These are phyloP conservation scores for Drosophila insularis DNA, from an alignment of 1,140 invertebrate species.

Conservation along the genomic window DNA sequence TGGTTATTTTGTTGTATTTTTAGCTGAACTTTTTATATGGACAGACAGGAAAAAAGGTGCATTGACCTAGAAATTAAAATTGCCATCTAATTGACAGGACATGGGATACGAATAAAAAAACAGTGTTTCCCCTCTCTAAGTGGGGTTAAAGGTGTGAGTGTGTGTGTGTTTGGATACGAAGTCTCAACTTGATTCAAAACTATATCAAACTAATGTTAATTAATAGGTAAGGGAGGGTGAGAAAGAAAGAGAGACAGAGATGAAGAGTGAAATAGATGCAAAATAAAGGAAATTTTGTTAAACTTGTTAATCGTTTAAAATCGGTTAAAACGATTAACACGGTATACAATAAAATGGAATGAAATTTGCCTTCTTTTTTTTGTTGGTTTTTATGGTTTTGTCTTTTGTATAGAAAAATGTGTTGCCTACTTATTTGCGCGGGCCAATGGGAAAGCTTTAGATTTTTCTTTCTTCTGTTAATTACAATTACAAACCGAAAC, in stretches of 20 bases:
- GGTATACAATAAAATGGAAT: too few species aligned
- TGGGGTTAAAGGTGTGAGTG: not conserved
- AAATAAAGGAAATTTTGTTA: not conserved
- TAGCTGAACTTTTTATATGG: constrained; percentile 36
- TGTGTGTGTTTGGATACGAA: not conserved
- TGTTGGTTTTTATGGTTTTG: not conserved
- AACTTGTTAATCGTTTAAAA: not conserved
- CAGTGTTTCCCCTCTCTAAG: not conserved
- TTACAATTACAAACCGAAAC: not conserved
- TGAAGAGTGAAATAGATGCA: not conserved
- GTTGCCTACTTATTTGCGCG: constrained; percentile 41
- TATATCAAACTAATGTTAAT: not conserved
- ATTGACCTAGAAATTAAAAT: constrained; percentile 45
- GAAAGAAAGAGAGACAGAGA: not conserved
- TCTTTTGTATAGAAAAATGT: not conserved
- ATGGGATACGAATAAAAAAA: not conserved
- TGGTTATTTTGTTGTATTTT: constrained; percentile 16
- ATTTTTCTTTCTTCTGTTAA: not conserved
- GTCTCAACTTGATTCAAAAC: not conserved
- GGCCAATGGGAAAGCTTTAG: not conserved
- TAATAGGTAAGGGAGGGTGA: too few species aligned
- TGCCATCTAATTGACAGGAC: constrained; percentile 34
- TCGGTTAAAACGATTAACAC: not conserved
- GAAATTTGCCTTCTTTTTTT: not conserved
- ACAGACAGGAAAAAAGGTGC: constrained; percentile 19